phyloP scores from a whole-genome alignment of 2,888 invertebrate genomes.

The Ennomos fuscantarius region DNA sequence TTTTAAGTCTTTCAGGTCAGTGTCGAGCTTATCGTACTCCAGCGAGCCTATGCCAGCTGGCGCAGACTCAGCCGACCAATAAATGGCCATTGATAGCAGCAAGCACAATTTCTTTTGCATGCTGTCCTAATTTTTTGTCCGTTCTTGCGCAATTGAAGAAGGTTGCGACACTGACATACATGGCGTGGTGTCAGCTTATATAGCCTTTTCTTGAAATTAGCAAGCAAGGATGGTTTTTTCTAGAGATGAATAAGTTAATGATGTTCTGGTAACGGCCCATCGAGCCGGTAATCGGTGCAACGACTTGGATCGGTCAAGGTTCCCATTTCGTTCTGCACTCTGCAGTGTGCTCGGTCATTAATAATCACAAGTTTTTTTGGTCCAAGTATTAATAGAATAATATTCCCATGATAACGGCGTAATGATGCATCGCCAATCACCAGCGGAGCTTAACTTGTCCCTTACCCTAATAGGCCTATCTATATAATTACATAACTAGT shows the following conservation, averaged over 20 bases:
- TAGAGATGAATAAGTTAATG: slow-evolving; percentile 54
- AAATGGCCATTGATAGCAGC: slow-evolving; percentile 59
- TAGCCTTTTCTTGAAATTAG: slow-evolving; percentile 66
- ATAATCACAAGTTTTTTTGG: slow-evolving; percentile 18
- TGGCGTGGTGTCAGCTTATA: slow-evolving; percentile 66
- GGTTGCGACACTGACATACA: slow-evolving; percentile 85
- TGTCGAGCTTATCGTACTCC: slow-evolving; percentile 65
- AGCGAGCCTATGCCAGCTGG: slow-evolving; percentile 57
- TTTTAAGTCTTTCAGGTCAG: slow-evolving; percentile 60
- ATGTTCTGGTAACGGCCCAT: slow-evolving; percentile 58
- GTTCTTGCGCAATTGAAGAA: slow-evolving; percentile 72
- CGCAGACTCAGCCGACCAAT: slow-evolving; percentile 58
- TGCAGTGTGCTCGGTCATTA: slow-evolving; percentile 16
- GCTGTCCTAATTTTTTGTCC: slow-evolving; percentile 55
- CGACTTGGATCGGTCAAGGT: slow-evolving; percentile 70
- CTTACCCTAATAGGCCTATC: too few relatives aligned
- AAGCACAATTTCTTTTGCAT: slow-evolving; percentile 68
- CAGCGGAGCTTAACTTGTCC: too few relatives aligned
- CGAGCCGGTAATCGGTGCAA: slow-evolving; percentile 64
- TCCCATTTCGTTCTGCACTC: slow-evolving; percentile 4
- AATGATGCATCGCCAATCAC: too few relatives aligned
- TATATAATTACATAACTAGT: too few relatives aligned
- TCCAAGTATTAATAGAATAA: background rate
- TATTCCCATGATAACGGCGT: too few relatives aligned
- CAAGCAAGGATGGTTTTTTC: slow-evolving; percentile 74